Evolutionary conservation across 2,888 invertebrate genomes (phyloP).

Genomic region (Panzeria rudis): DNA sequence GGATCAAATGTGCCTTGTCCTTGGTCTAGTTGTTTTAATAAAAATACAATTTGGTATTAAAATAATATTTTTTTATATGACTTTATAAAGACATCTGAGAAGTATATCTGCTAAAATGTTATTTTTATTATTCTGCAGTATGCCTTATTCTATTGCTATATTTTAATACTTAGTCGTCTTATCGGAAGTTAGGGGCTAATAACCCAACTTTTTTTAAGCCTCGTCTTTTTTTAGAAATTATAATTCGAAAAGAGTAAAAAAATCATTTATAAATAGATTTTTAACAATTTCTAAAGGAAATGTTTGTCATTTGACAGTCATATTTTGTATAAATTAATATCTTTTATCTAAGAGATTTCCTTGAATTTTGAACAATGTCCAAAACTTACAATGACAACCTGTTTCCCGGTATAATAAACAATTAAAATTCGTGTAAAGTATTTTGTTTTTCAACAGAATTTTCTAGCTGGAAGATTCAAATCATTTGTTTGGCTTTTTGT

Average conservation of each 20-base stretch:
- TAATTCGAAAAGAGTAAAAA: background rate
- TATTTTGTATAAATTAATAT: conserved; percentile 19
- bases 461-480: conserved; percentile 12
- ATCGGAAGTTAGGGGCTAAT: too few relatives aligned
- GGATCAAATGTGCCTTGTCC: too few relatives aligned
- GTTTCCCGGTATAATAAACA: conserved; percentile 43
- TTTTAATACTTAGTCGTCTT: too few relatives aligned
- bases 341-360: conserved; percentile 2
- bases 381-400: conserved; percentile 45
- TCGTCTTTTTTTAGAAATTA: background rate
- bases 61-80: too few relatives aligned
- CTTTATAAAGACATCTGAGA: too few relatives aligned
- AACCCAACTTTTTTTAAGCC: too few relatives aligned
- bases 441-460: background rate
- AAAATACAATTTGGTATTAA: too few relatives aligned
- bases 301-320: conserved; percentile 20
- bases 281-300: background rate
- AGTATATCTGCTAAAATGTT: too few relatives aligned
- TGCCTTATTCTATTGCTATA: too few relatives aligned
- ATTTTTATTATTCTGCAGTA: too few relatives aligned
- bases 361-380: conserved; percentile 19
- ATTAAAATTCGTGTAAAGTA: conserved; percentile 65
- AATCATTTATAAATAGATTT: background rate
- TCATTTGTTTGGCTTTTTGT: conserved; percentile 12
- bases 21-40: too few relatives aligned